A percentile compares a stretch with the other conserved stretches of the same genome.
Conservation (phyloP, 64 coral and sea anemone genomes). For the Stichodactyla mertensii region DNA sequence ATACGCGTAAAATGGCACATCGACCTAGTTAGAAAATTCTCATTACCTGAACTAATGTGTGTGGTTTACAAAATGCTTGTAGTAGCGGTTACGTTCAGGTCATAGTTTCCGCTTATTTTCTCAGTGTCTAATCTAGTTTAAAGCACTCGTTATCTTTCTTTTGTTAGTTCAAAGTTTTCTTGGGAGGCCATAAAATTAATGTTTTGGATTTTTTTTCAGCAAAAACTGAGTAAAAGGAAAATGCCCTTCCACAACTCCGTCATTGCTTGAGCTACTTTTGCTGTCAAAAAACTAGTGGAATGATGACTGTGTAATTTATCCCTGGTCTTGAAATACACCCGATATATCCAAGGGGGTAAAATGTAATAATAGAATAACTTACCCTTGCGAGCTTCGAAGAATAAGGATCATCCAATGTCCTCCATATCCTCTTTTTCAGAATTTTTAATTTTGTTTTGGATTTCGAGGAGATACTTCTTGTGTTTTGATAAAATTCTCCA, state of each 20-base stretch:
- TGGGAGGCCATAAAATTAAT: too few relatives aligned
- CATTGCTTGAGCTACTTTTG: too few relatives aligned
- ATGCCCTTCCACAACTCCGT: background rate
- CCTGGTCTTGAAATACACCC: background rate
- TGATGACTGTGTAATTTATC: background rate
- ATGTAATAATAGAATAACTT: conserved; percentile 12
- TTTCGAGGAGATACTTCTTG: conserved; percentile 20
- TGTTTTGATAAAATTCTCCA: conserved; percentile 54
- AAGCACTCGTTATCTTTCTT: background rate
- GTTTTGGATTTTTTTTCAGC: background rate
- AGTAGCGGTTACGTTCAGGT: background rate
- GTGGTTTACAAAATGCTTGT: background rate
- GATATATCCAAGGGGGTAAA: background rate
- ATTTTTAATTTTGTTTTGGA: conserved; percentile 37
- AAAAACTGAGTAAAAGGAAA: too few relatives aligned
- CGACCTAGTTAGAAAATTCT: background rate
- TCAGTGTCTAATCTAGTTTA: background rate
- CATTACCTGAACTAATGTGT: background rate
- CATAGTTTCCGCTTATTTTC: background rate
- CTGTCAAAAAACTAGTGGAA: background rate
- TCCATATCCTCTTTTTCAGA: conserved; percentile 77
- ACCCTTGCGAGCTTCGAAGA: conserved; percentile 79
- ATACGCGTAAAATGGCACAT: background rate
- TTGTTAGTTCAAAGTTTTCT: too few relatives aligned
- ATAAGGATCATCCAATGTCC: conserved; percentile 75